A percentile compares a stretch with the other conserved stretches of the same genome.
Evolutionary conservation across 2,797 vertebrate species (phyloP).

Genomic region (Gallinago solitaria): DNA sequence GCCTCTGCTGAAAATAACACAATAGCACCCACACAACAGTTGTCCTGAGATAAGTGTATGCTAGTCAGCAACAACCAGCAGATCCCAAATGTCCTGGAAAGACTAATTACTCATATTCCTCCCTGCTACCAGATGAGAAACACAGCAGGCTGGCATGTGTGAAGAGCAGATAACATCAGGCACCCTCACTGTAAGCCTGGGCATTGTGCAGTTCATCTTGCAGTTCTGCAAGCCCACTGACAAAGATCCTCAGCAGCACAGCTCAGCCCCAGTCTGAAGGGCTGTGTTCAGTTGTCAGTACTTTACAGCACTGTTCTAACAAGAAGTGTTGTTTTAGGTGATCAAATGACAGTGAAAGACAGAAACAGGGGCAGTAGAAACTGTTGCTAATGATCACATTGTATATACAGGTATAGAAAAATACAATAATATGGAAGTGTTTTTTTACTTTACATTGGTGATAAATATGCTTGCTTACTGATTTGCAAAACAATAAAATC

Average conservation of each 20-base stretch:
- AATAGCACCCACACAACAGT: background rate
- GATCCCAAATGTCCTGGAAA: background rate
- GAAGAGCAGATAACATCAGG: background rate
- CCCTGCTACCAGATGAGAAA: background rate
- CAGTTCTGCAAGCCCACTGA: background rate
- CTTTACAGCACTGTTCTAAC: background rate
- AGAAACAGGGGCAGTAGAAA: background rate
- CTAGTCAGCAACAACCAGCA: background rate
- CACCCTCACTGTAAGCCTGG: background rate
- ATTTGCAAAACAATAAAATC: background rate
- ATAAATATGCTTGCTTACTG: background rate
- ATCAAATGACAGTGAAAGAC: background rate
- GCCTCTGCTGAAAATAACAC: background rate
- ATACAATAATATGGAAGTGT: background rate
- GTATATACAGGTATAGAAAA: background rate
- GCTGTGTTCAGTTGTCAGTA: background rate
- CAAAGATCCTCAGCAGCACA: background rate
- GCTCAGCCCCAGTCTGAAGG: background rate
- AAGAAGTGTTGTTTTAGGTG: rapidly evolving
- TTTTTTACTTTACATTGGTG: background rate
- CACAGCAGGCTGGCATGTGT: background rate
- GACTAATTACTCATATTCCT: background rate
- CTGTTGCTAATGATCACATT: background rate
- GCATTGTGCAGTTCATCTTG: background rate
- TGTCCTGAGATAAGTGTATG: background rate